Evolutionary conservation across 1,140 invertebrate species (phyloP), one percentile per base, ranked within the genome.

Genomic region (Dendrolimus kikuchii): DNA sequence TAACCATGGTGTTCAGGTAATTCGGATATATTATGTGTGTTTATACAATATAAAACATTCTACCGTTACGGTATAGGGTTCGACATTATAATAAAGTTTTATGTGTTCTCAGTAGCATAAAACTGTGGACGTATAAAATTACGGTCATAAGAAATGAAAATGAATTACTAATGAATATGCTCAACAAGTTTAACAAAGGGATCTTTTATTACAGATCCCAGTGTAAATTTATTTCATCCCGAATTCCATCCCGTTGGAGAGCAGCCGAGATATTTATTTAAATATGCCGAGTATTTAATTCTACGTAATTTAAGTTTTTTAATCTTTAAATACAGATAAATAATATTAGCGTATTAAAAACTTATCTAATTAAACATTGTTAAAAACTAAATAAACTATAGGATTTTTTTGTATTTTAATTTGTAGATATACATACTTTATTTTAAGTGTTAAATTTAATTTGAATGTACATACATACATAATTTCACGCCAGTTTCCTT

Each of bases 121-220:
- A 71, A 66, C 49, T 10, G 40, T 41, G 55, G 44, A 47, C 51
- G 44, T 53, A 52, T 71, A 69, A 69, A 69, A 72, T 77, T 71
- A 71, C 56, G 46, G 57, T 53, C 51, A 53, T 71, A 67, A 70
- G 62, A 77, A 73, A 76, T 74, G 62, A 74, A 71, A 74, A 81
- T 81, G 71, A 74, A 81, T 80, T 68, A 74, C 67, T 75, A 78
- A 81, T 78, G 74, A 78, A 53, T 56, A 60, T 63, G 56, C 63
- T 77, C 62, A 67, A 71, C 61, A 77, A 77, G 70, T 71, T 66
- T 71, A 60, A 68, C 58, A 66, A 64, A 59, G 56, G 57, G 61
- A 58, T 62, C 56, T 71, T 73, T 77, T 77, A 78, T 73, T 74
- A 55, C 57, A 6, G 48, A 9, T 50, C 59, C 45, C 47, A 23